Percentiles rank a stretch among this genome's conserved stretches.
These are phyloP conservation scores for Ceratitis capitata DNA, from an alignment of 1,140 invertebrate genomes.

Conservation along the genomic window DNA sequence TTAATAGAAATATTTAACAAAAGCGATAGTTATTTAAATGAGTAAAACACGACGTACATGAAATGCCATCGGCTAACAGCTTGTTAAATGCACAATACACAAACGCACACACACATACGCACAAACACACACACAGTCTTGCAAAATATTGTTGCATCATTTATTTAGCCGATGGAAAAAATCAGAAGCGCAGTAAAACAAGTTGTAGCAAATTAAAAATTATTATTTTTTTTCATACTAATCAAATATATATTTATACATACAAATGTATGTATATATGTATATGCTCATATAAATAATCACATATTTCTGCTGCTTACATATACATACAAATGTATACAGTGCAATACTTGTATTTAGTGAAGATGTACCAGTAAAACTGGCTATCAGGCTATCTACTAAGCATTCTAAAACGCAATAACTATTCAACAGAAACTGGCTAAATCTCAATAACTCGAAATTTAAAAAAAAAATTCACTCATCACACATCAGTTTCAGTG, in stretches of 20 bases:
- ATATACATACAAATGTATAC: too few species aligned
- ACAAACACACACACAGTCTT: not conserved
- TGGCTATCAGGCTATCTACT: too few species aligned
- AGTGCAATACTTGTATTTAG: not conserved
- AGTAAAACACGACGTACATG: not conserved
- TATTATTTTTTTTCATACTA: not conserved
- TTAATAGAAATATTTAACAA: not conserved
- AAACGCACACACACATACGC: not conserved
- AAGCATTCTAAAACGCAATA: slow-evolving; percentile 2
- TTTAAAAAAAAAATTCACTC: too few species aligned
- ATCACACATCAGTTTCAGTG: too few species aligned
- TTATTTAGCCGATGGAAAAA: not conserved
- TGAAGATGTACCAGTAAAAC: slow-evolving; percentile 36
- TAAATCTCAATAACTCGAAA: too few species aligned
- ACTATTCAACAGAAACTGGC: slow-evolving; percentile 3
- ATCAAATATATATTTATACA: too few species aligned
- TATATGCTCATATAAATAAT: too few species aligned
- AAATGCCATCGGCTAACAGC: not conserved
- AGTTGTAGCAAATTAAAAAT: not conserved
- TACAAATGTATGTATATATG: too few species aligned
- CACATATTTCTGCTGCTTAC: too few species aligned
- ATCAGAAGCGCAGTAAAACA: slow-evolving; percentile 4
- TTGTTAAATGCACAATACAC: not conserved
- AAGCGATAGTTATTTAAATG: not conserved
- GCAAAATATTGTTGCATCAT: slow-evolving; percentile 6